A percentile compares a stretch with the other conserved stretches of the same genome.
Conservation (phyloP, 2,113 vertebrate genomes). For the Lophius piscatorius region DNA sequence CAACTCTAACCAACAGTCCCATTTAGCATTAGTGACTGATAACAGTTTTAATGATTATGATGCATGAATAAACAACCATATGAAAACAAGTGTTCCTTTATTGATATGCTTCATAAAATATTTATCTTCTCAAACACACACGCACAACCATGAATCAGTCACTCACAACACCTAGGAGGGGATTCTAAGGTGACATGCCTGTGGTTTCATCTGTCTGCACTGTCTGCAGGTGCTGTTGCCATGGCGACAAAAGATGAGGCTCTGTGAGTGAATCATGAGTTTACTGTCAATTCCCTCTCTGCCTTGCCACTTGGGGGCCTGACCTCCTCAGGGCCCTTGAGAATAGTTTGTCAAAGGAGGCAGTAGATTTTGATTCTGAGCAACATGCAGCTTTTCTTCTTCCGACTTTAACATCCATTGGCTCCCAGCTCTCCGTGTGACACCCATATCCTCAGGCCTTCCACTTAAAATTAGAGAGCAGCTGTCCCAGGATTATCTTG, state of each 20-base stretch:
- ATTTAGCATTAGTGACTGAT: slow-evolving; percentile 18
- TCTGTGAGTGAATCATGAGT: slow-evolving; percentile 38
- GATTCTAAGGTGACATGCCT: slow-evolving; percentile 13
- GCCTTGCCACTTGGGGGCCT: slow-evolving; percentile 24
- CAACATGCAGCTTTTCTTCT: slow-evolving; percentile 19
- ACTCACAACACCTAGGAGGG: slow-evolving; percentile 9
- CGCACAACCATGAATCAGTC: slow-evolving; percentile 1
- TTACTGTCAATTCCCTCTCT: slow-evolving; percentile 11
- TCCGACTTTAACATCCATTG: slow-evolving; percentile 7
- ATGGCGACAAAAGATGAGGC: slow-evolving; percentile 47
- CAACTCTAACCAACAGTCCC: slow-evolving; percentile 31
- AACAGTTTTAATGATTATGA: slow-evolving; percentile 12
- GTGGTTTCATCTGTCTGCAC: slow-evolving; percentile 39
- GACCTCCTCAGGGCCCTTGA: slow-evolving; percentile 23
- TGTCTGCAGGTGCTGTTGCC: slow-evolving; percentile 53
- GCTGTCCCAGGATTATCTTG: slow-evolving; percentile 77
- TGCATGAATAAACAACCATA: neutral
- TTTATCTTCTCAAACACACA: slow-evolving; percentile 10
- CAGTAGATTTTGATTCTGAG: slow-evolving; percentile 21
- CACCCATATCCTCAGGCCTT: slow-evolving; percentile 56
- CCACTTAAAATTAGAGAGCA: slow-evolving; percentile 80
- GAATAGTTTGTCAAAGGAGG: slow-evolving; percentile 14
- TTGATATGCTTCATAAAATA: slow-evolving; percentile 1
- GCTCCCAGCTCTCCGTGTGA: slow-evolving; percentile 27
- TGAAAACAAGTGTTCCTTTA: neutral